A percentile compares a stretch with the other conserved stretches of the same genome.
Evolutionary conservation across 30 jellyfish, hydroid and myxozoan species (phyloP).

Genomic region (Aurelia sp.): DNA sequence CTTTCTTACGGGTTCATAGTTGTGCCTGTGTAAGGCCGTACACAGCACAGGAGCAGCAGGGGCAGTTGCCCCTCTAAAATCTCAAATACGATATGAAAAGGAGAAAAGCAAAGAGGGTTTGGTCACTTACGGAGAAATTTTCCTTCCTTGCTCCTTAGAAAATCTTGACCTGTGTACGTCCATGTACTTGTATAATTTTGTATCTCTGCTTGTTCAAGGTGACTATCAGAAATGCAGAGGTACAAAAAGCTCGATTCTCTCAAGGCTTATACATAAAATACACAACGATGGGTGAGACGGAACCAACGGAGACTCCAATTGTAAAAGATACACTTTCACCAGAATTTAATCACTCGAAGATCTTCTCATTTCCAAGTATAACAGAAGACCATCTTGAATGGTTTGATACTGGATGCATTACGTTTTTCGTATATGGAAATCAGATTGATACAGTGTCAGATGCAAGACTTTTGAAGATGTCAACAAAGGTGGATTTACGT

Average conservation of each 20-base stretch:
- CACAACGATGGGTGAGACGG: slow-evolving; percentile 77
- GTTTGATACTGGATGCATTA: slow-evolving; percentile 94
- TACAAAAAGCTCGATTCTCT: slow-evolving; percentile 86
- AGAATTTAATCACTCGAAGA: slow-evolving; percentile 76
- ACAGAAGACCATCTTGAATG: slow-evolving; percentile 92
- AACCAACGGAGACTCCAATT: slow-evolving; percentile 81
- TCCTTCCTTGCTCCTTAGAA: too few relatives aligned
- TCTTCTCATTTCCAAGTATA: slow-evolving; percentile 75
- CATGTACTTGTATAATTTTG: background rate
- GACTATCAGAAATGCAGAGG: slow-evolving; percentile 82
- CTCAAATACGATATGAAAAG: too few relatives aligned
- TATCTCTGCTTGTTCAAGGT: slow-evolving; percentile 50
- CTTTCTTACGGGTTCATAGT: too few relatives aligned
- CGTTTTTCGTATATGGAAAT: slow-evolving; percentile 91
- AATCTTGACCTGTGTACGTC: too few relatives aligned
- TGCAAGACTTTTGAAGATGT: slow-evolving; percentile 85
- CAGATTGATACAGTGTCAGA: slow-evolving; percentile 88
- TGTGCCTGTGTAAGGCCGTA: too few relatives aligned
- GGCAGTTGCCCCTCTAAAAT: too few relatives aligned
- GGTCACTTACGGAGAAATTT: too few relatives aligned
- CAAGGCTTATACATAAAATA: slow-evolving; percentile 86
- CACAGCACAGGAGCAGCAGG: too few relatives aligned
- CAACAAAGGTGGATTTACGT: slow-evolving; percentile 83
- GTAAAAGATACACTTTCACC: slow-evolving; percentile 89
- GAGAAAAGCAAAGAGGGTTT: too few relatives aligned